phyloP scores from a whole-genome alignment of 2,888 invertebrate species.

The Hoplodrina ambigua region DNA sequence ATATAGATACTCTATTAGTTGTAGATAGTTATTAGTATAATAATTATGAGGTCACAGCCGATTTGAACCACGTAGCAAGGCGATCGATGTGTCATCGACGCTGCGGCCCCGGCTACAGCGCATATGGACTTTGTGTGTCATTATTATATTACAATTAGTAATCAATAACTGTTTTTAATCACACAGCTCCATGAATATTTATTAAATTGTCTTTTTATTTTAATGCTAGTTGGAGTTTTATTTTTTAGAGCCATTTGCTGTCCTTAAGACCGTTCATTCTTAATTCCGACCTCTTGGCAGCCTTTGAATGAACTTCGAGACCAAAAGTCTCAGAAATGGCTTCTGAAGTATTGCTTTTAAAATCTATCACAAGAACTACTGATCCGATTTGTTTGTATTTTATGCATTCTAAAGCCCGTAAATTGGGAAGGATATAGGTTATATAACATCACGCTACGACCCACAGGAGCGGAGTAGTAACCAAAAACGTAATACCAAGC shows the following conservation, averaged over 20 bases:
- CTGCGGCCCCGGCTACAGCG: slow-evolving; percentile 2
- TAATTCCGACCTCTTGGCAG: too few species aligned
- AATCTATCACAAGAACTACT: too few species aligned
- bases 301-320: too few species aligned
- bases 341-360: too few species aligned
- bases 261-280: neutral
- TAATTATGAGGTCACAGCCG: slow-evolving; percentile 37
- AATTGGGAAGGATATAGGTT: too few species aligned
- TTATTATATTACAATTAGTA: slow-evolving; percentile 49
- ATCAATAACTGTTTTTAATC: slow-evolving; percentile 43
- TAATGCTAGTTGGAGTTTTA: too few species aligned
- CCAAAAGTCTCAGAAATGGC: too few species aligned
- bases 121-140: slow-evolving; percentile 48
- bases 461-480: too few species aligned
- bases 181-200: slow-evolving; percentile 29
- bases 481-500: too few species aligned
- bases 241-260: neutral
- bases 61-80: slow-evolving; percentile 25
- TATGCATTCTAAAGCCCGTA: too few species aligned
- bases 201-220: neutral
- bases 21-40: slow-evolving; percentile 16
- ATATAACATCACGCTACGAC: too few species aligned
- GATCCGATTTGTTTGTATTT: too few species aligned
- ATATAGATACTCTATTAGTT: slow-evolving; percentile 18
- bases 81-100: slow-evolving; percentile 57